phyloP scores from a whole-genome alignment of 2,797 vertebrate genomes.

The Eulemur rubriventer region DNA sequence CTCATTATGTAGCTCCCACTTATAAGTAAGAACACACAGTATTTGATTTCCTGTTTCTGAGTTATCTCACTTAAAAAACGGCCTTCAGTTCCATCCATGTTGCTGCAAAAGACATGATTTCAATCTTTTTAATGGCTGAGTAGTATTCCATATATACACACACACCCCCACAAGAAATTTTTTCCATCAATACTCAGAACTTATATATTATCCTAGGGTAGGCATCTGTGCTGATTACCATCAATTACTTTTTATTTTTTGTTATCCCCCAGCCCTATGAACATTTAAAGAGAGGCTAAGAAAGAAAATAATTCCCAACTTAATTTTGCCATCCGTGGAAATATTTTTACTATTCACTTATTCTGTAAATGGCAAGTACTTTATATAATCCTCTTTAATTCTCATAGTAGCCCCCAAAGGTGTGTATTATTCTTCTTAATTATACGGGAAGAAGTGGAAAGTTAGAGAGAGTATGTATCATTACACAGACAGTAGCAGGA shows the following conservation, averaged over 20 bases:
- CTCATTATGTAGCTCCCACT: background rate
- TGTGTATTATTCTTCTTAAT: background rate
- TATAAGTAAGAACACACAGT: background rate
- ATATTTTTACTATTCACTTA: background rate
- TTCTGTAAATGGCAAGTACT: background rate
- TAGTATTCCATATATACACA: background rate
- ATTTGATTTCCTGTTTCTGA: background rate
- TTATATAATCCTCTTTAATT: constrained; percentile 12
- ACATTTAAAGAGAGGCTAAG: background rate
- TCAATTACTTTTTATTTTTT: background rate
- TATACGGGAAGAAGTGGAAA: background rate
- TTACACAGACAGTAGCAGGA: background rate
- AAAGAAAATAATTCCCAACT: background rate
- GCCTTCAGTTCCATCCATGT: background rate
- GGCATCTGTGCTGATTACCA: background rate
- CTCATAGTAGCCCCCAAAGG: background rate
- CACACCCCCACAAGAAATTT: background rate
- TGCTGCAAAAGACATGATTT: background rate
- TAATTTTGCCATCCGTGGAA: constrained; percentile 14
- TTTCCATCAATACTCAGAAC: background rate
- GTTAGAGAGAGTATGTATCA: background rate
- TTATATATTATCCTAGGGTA: background rate
- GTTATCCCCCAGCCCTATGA: background rate
- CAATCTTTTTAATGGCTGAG: background rate
- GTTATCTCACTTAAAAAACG: background rate